A percentile compares a stretch with the other conserved stretches of the same genome.
These are phyloP conservation scores for Drosophila falleni DNA, from an alignment of 2,888 invertebrate species.

Conservation along the genomic window DNA sequence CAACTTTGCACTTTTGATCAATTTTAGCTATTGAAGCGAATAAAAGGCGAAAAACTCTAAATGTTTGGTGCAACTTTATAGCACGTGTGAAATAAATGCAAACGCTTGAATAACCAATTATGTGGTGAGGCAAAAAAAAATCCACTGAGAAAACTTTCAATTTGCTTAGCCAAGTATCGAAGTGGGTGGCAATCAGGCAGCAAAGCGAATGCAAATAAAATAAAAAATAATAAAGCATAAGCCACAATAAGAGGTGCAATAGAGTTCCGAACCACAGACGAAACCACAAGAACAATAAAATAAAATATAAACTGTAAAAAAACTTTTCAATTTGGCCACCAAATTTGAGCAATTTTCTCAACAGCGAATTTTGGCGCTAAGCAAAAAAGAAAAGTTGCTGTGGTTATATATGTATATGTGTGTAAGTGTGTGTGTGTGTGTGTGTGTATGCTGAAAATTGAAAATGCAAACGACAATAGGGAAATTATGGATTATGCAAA, in stretches of 20 bases:
- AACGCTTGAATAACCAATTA: slow-evolving; percentile 39
- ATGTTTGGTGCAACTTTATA: slow-evolving; percentile 53
- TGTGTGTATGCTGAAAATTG: slow-evolving; percentile 13
- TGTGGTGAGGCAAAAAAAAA: slow-evolving; percentile 33
- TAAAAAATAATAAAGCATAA: slow-evolving; percentile 60
- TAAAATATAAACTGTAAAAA: slow-evolving; percentile 30
- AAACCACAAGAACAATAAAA: slow-evolving; percentile 33
- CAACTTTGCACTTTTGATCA: slow-evolving; percentile 64
- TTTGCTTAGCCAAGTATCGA: slow-evolving; percentile 64
- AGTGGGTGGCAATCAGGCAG: slow-evolving; percentile 56
- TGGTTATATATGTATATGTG: neutral
- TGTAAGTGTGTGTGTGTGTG: neutral
- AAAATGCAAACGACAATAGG: slow-evolving; percentile 53
- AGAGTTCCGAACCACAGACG: slow-evolving; percentile 2
- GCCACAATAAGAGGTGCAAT: slow-evolving; percentile 45
- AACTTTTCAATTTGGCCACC: slow-evolving; percentile 73
- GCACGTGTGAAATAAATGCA: slow-evolving; percentile 40
- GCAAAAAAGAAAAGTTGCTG: slow-evolving; percentile 4
- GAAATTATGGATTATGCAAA: slow-evolving; percentile 68
- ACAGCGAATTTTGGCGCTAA: slow-evolving; percentile 29
- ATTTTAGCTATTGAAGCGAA: slow-evolving; percentile 51
- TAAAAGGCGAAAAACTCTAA: slow-evolving; percentile 41
- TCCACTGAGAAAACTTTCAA: slow-evolving; percentile 64
- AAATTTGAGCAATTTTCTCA: slow-evolving; percentile 69
- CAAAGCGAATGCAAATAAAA: slow-evolving; percentile 26